Evolutionary conservation across 2,888 invertebrate species (phyloP).

Genomic region (Prosopocoilus inquinatus): DNA sequence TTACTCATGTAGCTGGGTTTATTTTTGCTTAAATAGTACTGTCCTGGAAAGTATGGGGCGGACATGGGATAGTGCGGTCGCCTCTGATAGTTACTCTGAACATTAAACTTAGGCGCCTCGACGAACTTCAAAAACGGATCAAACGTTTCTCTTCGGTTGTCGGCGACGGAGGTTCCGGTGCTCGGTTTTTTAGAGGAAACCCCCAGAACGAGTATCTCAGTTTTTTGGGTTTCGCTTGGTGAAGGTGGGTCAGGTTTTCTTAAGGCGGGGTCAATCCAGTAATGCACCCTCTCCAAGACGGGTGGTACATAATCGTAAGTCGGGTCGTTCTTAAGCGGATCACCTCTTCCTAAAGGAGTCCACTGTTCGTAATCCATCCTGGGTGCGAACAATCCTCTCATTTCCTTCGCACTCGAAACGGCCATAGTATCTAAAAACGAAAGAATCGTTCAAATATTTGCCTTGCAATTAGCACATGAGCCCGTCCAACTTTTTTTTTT

Average conservation of each 20-base stretch:
- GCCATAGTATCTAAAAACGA: conserved; percentile 24
- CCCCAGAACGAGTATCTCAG: conserved; percentile 68
- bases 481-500: too few species aligned
- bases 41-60: conserved; percentile 49
- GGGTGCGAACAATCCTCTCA: conserved; percentile 61
- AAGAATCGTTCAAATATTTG: neutral
- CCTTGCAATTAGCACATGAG: too few species aligned
- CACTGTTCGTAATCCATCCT: conserved; percentile 82
- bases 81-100: conserved; percentile 43
- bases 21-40: conserved; percentile 34
- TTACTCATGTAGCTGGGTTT: conserved; percentile 38
- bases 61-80: conserved; percentile 44
- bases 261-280: conserved; percentile 70
- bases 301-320: conserved; percentile 85
- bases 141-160: conserved; percentile 46
- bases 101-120: conserved; percentile 51
- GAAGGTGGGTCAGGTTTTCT: conserved; percentile 57
- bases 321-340: conserved; percentile 79
- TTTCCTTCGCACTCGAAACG: conserved; percentile 32
- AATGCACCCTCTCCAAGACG: conserved; percentile 73
- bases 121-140: conserved; percentile 54
- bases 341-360: conserved; percentile 79
- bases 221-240: conserved; percentile 49
- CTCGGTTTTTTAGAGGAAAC: conserved; percentile 68
- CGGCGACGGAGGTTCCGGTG: conserved; percentile 44